Conservation (phyloP, 2,888 invertebrate genomes). For the Philonicus albiceps region DNA sequence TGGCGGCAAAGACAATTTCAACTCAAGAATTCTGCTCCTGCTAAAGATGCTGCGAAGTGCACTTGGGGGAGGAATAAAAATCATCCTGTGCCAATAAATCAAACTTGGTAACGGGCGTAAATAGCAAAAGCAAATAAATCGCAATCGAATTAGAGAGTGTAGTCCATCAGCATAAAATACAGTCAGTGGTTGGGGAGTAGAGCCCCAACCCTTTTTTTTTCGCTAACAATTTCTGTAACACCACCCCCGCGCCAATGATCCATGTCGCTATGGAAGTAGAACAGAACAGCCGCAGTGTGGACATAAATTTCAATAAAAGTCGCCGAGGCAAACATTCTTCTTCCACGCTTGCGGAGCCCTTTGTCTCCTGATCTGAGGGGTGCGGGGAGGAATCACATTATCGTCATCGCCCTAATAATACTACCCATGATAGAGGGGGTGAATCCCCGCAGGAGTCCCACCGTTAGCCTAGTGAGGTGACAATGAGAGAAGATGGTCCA, state of each 20-base stretch:
- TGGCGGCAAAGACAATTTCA: neutral
- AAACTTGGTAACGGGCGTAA: neutral
- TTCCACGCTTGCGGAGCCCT: neutral
- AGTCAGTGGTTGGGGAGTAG: neutral
- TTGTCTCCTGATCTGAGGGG: neutral
- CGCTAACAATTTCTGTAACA: neutral
- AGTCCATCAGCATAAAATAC: neutral
- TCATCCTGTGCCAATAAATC: neutral
- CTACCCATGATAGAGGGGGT: neutral
- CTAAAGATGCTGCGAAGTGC: neutral
- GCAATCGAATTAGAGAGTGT: neutral
- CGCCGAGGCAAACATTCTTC: neutral
- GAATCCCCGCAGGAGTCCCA: neutral
- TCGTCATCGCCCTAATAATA: neutral
- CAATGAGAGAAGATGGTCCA: neutral
- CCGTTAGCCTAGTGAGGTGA: neutral
- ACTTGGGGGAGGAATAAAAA: neutral
- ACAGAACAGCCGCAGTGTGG: neutral
- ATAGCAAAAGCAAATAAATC: neutral
- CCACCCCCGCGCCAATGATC: neutral
- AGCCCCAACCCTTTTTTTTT: neutral
- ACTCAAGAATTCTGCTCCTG: neutral
- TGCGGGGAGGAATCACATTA: neutral
- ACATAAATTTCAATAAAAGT: conserved; percentile 16
- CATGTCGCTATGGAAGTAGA: neutral